Evolutionary conservation across 2,888 invertebrate species (phyloP), one percentile per base, ranked within the genome.

Genomic region (Alsophila aescularia): DNA sequence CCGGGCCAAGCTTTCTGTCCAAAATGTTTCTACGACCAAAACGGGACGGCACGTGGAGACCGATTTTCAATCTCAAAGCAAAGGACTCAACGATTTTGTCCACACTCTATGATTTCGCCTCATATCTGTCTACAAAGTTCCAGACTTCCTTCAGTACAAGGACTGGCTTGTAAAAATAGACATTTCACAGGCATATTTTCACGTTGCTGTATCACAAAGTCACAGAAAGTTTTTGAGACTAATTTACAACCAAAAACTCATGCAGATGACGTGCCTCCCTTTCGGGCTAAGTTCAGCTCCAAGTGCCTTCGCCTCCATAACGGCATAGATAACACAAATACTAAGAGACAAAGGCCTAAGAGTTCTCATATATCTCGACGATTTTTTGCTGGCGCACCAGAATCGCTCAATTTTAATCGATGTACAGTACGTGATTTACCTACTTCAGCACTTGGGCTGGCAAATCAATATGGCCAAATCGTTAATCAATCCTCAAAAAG

Each of bases 261-360:
- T 68, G 65, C 14, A 41, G 66, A 27, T 73, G 70, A 75, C 64
- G 0, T 73, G 70, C 9, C 58, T 75, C 0, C 72, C 70, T 0
- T 72, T 72, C 34, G 72, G 74, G 0, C 48, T 72, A 6, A 60
- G 60, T n/a, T 60, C 62, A n/a, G 71, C 69, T 0, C 73, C 67
- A 6, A 68, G 65, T 41, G 51, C 31, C 2, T 72, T 70, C 37
- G 60, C 66, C 0, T 36, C 40, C 1, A 18, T 70, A 2, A 63
- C 65, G 8, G 68, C 66, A 24, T 70, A 67, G 72, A 32, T 67
- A 15, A 66, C 60, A 0, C 60, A 64, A 29, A 51, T 41, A 3
- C 51, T 72, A 0, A 37, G 67, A 35, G 34, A 58, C n/a, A 45
- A 44, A 39, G 64, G 68, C 1, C n/a, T 67, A 6, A 39, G 66